Percentiles rank a stretch among this genome's conserved stretches.
phyloP scores from a whole-genome alignment of 2,888 invertebrate genomes.

The Agrochola circellaris region DNA sequence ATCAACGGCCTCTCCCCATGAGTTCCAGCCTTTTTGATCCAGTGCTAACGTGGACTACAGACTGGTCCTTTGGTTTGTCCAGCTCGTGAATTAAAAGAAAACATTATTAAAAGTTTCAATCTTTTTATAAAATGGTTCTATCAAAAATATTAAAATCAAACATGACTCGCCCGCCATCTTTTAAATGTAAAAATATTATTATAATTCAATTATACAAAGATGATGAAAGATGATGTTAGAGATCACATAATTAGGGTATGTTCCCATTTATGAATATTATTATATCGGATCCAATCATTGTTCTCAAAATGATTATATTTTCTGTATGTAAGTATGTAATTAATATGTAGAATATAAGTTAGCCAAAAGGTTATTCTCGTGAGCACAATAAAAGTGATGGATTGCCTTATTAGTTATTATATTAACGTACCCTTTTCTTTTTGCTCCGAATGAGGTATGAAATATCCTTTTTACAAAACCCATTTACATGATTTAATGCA shows the following conservation, averaged over 20 bases:
- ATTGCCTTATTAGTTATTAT: slow-evolving; percentile 7
- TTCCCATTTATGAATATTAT: no score
- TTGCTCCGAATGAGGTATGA: not conserved
- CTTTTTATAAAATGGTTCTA: no score
- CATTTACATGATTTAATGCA: not conserved
- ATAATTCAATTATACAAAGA: not conserved
- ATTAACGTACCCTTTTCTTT: slow-evolving; percentile 1
- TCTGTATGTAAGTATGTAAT: not conserved
- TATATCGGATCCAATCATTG: no score
- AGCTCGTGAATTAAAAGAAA: not conserved
- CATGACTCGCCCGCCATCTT: not conserved
- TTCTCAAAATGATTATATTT: no score
- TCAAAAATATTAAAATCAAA: not conserved
- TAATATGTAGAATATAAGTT: not conserved
- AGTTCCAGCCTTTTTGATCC: no score
- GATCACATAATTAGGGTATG: not conserved
- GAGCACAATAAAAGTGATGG: slow-evolving; percentile 31
- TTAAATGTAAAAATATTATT: not conserved
- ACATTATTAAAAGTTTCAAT: not conserved
- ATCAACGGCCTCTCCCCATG: no score
- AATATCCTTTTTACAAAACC: not conserved
- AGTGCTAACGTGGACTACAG: no score
- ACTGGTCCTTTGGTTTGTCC: not conserved
- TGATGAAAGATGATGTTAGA: not conserved
- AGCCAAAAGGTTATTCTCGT: slow-evolving; percentile 2